These are phyloP conservation scores for Egretta garzetta DNA, from an alignment of 2,113 vertebrate species.

Conservation along the genomic window DNA sequence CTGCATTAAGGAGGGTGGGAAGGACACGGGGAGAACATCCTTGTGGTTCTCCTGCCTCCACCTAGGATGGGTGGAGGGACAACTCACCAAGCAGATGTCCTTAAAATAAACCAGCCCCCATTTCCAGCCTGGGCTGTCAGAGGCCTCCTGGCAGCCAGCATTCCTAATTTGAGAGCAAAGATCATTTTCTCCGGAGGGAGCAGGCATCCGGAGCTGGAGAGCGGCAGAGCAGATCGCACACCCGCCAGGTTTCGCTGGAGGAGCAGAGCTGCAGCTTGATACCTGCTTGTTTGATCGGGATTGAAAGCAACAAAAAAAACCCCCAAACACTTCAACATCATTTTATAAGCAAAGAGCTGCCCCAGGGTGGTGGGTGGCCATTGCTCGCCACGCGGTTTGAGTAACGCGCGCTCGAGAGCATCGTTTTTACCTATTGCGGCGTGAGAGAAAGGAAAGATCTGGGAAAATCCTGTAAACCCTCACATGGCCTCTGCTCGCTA, in stretches of 20 bases:
- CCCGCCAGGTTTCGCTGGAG: fast-evolving
- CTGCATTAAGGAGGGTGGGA: background rate
- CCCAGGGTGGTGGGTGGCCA: no score
- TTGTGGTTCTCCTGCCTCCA: no score
- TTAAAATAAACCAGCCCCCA: background rate
- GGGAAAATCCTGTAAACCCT: no score
- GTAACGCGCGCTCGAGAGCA: no score
- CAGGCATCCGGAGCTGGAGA: background rate
- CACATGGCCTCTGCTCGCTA: no score
- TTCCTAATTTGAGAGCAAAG: background rate
- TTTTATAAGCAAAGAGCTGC: no score
- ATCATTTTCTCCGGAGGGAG: background rate
- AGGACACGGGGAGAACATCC: background rate
- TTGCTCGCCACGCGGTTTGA: no score
- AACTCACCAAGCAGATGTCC: background rate
- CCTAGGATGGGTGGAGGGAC: no score
- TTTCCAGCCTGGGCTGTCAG: background rate
- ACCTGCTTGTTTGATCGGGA: background rate
- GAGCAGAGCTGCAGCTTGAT: background rate
- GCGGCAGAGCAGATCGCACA: background rate
- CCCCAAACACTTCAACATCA: no score
- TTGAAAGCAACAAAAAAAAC: background rate
- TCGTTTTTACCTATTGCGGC: no score
- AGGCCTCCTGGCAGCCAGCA: background rate
- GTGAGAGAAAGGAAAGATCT: no score